These are phyloP conservation scores for Bolborhynchus lineola DNA, from an alignment of 2,113 vertebrate species.

Conservation along the genomic window DNA sequence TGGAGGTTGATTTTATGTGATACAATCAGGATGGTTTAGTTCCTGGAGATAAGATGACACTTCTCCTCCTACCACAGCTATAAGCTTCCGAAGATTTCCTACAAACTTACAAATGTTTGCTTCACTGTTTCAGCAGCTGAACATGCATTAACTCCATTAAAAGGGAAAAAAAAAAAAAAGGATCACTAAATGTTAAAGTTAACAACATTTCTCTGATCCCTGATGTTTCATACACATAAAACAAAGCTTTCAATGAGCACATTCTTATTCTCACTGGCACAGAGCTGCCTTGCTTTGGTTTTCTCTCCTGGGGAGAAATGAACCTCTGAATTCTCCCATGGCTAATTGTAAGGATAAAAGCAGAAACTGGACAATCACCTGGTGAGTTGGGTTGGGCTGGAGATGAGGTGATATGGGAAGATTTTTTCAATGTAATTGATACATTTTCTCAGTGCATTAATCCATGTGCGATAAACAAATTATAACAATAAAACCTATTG, in stretches of 20 bases:
- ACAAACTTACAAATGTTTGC: conserved; percentile 46
- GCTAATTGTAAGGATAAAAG: background rate
- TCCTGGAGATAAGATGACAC: conserved; percentile 50
- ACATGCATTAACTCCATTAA: background rate
- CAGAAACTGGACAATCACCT: background rate
- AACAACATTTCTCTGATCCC: background rate
- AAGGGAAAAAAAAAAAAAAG: background rate
- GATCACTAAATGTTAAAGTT: background rate
- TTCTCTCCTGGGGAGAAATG: background rate
- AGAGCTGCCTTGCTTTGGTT: background rate
- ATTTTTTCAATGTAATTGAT: background rate
- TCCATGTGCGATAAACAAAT: background rate
- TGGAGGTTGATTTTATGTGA: conserved; percentile 43
- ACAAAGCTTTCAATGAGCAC: background rate
- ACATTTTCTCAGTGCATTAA: background rate
- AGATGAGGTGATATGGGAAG: rapidly evolving
- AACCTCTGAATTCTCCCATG: background rate
- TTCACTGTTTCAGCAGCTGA: background rate
- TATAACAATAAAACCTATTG: background rate
- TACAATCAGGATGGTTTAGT: conserved; percentile 55
- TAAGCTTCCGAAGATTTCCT: conserved; percentile 25
- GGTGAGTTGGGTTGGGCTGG: rapidly evolving
- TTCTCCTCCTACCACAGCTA: conserved; percentile 57
- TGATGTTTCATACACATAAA: background rate
- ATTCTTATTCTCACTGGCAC: background rate